Evolutionary conservation across 2,888 invertebrate genomes (phyloP), one percentile per base, ranked within the genome.

Genomic region (Liodrosophila aerea): DNA sequence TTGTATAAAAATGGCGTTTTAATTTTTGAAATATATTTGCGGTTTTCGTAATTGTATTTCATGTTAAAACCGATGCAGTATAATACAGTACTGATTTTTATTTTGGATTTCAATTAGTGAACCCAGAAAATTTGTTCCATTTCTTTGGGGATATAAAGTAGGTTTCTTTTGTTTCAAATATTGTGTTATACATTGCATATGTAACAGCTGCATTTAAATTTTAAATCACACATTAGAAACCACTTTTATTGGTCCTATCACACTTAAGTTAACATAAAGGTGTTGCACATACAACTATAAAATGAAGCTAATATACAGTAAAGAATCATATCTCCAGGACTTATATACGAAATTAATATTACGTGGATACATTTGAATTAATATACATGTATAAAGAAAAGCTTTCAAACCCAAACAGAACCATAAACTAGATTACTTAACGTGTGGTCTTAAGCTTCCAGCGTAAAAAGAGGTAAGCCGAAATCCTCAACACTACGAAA

Each of bases 391-490:
- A n/a, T n/a, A n/a, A 53, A 4, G 65, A 46, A 85, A 71, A 80
- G 86, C 80, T 81, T 83, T 73, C 61, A 64, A 68, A 73, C 72
- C 70, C 78, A 51, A 65, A 22, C 2, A 4, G 22, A 22, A 22
- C 2, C 22, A 2, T 22, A 22, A 22, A 22, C 22, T 22, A 22
- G n/a, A 36, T 84, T 91, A 30, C 8, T 63, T 94, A 96, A 92
- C 95, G 93, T 56, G 94, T 93, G 60, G 94, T 93, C 88, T 94
- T 94, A 57, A 96, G 92, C 87, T 97, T 97, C 96, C 96, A 96
- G 73, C 95, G 93, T 36, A 97, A 92, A 91, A 97, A 96, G 56
- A 96, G 90, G 91, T 94, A 97, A 7, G 96, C 96, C 4, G 95
- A 93, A 70, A 96, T 91, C 89, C 96, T 93, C 8, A 96, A 91